Evolutionary conservation across 1,140 invertebrate species (phyloP).

Genomic region (Bombus waltoni): DNA sequence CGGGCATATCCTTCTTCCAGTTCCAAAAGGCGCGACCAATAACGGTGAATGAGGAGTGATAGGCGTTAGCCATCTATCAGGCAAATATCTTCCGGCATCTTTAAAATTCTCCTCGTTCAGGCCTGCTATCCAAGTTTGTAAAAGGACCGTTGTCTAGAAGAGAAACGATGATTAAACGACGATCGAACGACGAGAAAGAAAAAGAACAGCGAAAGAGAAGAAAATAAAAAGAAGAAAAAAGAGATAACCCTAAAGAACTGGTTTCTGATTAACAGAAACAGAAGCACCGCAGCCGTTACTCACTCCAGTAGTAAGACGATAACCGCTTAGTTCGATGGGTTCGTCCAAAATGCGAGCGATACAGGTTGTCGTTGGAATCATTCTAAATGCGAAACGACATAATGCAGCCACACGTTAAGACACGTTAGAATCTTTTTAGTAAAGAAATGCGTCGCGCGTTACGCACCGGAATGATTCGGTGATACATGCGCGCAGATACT

Average conservation of each 20-base stretch:
- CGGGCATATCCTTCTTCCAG: slow-evolving; percentile 91
- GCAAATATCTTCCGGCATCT: slow-evolving; percentile 88
- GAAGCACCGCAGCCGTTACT: slow-evolving; percentile 68
- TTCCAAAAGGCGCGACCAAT: slow-evolving; percentile 93
- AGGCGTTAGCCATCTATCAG: slow-evolving; percentile 91
- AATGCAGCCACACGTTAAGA: background rate
- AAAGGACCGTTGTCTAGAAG: slow-evolving; percentile 90
- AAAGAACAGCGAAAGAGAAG: background rate
- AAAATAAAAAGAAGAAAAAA: too few species aligned
- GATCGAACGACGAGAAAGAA: background rate
- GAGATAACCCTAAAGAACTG: too few species aligned
- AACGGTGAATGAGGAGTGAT: slow-evolving; percentile 83
- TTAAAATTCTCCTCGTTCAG: slow-evolving; percentile 90
- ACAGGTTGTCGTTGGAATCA: slow-evolving; percentile 92
- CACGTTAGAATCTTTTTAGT: background rate
- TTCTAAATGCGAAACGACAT: slow-evolving; percentile 75
- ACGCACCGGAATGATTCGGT: slow-evolving; percentile 90
- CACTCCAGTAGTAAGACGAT: slow-evolving; percentile 90
- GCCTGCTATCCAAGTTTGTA: slow-evolving; percentile 93
- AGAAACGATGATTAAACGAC: background rate
- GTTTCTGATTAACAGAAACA: background rate
- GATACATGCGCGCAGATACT: slow-evolving; percentile 93
- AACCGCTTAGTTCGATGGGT: slow-evolving; percentile 89
- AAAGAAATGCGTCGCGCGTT: background rate
- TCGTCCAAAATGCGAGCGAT: slow-evolving; percentile 91